Evolutionary conservation across 2,113 vertebrate genomes (phyloP).

Genomic region (Lathamus discolor): DNA sequence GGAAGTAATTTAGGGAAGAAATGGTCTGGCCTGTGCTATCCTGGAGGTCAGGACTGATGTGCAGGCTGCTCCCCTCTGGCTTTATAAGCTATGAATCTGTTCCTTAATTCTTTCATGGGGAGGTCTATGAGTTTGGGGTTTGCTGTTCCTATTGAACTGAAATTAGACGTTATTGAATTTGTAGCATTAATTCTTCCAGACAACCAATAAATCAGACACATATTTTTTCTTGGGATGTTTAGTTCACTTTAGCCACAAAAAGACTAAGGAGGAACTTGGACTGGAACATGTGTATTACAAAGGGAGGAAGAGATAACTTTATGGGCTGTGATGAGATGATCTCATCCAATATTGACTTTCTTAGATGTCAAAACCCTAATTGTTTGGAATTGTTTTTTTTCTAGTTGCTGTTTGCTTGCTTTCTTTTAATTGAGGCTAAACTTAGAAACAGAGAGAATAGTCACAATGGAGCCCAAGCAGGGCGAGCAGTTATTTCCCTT

Average conservation of each 20-base stretch:
- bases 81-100: conserved; percentile 30
- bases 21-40: neutral
- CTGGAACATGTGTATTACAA: conserved; percentile 31
- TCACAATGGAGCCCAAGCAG: neutral
- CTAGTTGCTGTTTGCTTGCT: conserved; percentile 6
- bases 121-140: conserved; percentile 25
- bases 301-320: conserved; percentile 55
- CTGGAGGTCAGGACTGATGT: neutral
- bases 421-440: conserved; percentile 2
- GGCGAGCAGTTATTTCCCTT: neutral
- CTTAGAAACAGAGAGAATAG: neutral
- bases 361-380: conserved; percentile 44
- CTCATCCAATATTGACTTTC: conserved; percentile 51
- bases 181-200: conserved; percentile 44
- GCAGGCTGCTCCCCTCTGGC: neutral
- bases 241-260: conserved; percentile 27
- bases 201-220: conserved; percentile 51
- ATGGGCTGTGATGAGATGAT: conserved; percentile 59
- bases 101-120: conserved; percentile 24
- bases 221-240: conserved; percentile 42
- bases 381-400: neutral
- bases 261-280: conserved; percentile 31
- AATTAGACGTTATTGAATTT: conserved; percentile 46
- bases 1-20: neutral
- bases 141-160: conserved; percentile 48